These are phyloP conservation scores for Calameuta filiformis DNA, from an alignment of 2,888 invertebrate genomes.

Conservation along the genomic window DNA sequence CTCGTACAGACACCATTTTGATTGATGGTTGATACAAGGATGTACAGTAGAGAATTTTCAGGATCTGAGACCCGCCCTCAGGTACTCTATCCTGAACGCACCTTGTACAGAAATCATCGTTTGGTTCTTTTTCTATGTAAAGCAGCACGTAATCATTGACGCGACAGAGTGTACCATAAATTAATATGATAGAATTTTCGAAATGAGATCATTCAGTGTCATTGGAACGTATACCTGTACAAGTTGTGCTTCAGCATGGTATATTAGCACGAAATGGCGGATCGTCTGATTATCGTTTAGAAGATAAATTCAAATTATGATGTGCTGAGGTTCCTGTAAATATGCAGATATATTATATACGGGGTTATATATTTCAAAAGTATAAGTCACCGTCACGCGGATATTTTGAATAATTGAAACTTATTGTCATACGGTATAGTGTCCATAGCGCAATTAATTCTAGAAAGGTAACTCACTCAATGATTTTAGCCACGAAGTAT, in stretches of 20 bases:
- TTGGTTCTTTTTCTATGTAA: background rate
- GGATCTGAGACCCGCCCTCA: background rate
- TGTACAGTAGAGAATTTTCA: background rate
- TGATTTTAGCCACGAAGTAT: background rate
- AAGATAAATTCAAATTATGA: background rate
- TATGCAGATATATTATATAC: background rate
- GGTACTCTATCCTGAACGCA: background rate
- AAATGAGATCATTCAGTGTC: background rate
- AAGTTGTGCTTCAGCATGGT: background rate
- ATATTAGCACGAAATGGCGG: background rate
- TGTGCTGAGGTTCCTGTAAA: background rate
- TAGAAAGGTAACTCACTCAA: background rate
- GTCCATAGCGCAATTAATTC: background rate
- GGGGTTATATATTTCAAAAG: background rate
- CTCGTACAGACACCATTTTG: background rate
- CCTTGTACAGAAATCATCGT: conserved; percentile 1
- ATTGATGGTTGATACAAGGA: background rate
- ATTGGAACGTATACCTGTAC: background rate
- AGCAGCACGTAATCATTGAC: background rate
- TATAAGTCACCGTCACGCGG: background rate
- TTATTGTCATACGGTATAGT: no score
- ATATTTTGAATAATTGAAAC: background rate
- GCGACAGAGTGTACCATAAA: background rate
- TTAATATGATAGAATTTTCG: background rate
- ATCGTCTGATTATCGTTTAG: background rate